Evolutionary conservation across 2,888 invertebrate species (phyloP).

Genomic region (Polymixis lichenea): DNA sequence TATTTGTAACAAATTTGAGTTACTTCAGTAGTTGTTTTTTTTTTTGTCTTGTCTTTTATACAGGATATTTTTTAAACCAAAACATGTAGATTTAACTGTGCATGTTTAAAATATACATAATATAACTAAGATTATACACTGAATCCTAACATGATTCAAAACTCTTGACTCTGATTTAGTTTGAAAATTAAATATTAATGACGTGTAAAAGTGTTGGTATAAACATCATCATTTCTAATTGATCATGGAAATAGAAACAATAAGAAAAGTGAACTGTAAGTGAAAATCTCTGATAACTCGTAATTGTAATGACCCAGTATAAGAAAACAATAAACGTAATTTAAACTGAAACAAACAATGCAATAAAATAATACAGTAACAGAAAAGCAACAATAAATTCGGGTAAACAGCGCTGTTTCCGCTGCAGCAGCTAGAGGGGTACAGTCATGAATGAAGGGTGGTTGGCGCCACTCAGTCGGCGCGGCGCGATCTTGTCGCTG

Average conservation of each 20-base stretch:
- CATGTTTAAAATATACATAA: no score
- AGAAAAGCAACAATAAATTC: slow-evolving; percentile 37
- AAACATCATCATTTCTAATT: no score
- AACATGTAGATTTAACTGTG: no score
- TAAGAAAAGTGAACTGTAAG: no score
- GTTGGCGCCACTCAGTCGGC: slow-evolving; percentile 76
- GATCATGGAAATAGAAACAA: no score
- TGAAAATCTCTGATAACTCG: background rate
- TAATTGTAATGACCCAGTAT: background rate
- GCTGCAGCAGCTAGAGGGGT: slow-evolving; percentile 65
- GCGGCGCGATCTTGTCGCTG: slow-evolving; percentile 72
- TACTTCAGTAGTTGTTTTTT: background rate
- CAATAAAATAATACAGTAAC: slow-evolving; percentile 28
- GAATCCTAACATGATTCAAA: no score
- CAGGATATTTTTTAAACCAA: no score
- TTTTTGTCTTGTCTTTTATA: background rate
- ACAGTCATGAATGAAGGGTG: slow-evolving; percentile 64
- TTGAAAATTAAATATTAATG: no score
- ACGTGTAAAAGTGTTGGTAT: no score
- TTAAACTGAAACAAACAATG: slow-evolving; percentile 34
- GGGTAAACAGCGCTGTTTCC: slow-evolving; percentile 41
- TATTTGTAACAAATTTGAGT: background rate
- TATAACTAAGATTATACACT: no score
- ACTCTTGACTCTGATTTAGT: no score
- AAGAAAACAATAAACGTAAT: background rate